Conservation (phyloP, 1,140 invertebrate species). For the Drepana arcuata region DNA sequence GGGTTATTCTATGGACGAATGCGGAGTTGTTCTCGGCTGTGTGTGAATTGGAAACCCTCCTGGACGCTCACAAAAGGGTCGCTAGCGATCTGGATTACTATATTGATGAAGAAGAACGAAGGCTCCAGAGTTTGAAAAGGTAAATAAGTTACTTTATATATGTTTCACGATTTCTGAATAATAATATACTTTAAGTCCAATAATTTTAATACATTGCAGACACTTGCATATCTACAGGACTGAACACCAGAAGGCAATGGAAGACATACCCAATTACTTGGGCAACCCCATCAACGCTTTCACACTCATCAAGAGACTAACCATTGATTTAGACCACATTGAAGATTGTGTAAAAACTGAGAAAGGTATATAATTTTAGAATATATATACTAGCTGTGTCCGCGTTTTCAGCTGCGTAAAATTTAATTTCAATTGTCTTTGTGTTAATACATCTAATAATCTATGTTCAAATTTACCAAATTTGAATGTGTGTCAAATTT, state of each 20-base stretch:
- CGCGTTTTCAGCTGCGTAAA: too few species aligned
- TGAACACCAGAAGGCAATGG: constrained; percentile 85
- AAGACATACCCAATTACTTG: constrained; percentile 87
- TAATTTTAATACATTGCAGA: too few species aligned
- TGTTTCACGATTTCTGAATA: too few species aligned
- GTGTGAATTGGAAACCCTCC: constrained; percentile 89
- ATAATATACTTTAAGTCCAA: too few species aligned
- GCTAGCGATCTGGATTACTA: constrained; percentile 88
- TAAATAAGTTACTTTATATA: too few species aligned
- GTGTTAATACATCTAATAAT: too few species aligned
- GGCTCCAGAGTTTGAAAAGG: constrained; percentile 83
- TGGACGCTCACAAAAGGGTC: constrained; percentile 90
- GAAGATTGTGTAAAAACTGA: constrained; percentile 83
- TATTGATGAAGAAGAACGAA: constrained; percentile 86
- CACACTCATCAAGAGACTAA: constrained; percentile 93
- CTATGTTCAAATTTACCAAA: too few species aligned
- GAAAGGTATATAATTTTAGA: too few species aligned
- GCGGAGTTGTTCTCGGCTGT: constrained; percentile 89
- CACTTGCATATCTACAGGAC: constrained; percentile 79
- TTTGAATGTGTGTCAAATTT: too few species aligned
- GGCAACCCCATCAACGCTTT: constrained; percentile 98
- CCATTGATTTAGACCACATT: constrained; percentile 89
- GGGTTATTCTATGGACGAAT: too few species aligned
- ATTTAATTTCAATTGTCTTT: too few species aligned
- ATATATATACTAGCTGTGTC: too few species aligned